Evolutionary conservation across 35 echinoderm and acorn worm genomes (phyloP).

Genomic region (Holothuria glaberrima): DNA sequence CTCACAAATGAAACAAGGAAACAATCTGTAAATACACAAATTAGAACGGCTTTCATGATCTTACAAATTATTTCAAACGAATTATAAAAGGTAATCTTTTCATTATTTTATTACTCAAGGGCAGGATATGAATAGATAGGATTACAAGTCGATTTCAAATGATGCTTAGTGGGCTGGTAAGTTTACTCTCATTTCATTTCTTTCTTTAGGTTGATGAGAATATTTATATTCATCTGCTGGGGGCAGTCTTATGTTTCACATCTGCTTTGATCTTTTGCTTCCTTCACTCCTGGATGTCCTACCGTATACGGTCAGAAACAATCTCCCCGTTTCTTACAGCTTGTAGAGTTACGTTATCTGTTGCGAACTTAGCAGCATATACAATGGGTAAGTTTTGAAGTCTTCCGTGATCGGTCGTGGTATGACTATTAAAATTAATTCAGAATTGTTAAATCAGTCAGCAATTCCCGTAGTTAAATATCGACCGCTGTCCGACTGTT

Average conservation of each 20-base stretch:
- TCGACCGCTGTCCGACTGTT: too few relatives aligned
- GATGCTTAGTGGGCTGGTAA: not conserved
- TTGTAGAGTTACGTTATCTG: not conserved
- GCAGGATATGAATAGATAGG: too few relatives aligned
- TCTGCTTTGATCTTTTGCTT: slow-evolving; percentile 45
- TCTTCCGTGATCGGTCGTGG: not conserved
- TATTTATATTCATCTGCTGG: slow-evolving; percentile 37
- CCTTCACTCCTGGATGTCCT: slow-evolving; percentile 56
- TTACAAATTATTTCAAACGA: too few relatives aligned
- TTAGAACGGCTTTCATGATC: too few relatives aligned
- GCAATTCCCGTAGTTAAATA: too few relatives aligned
- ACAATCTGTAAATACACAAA: too few relatives aligned
- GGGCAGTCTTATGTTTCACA: slow-evolving; percentile 42
- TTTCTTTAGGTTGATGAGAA: slow-evolving; percentile 35
- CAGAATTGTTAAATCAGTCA: too few relatives aligned
- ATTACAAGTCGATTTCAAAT: not conserved
- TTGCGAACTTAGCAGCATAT: not conserved
- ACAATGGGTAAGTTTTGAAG: slow-evolving; percentile 8
- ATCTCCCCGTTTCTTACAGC: not conserved
- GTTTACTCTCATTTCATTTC: not conserved
- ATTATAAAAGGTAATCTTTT: too few relatives aligned
- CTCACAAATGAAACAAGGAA: too few relatives aligned
- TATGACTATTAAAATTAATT: too few relatives aligned
- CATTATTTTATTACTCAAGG: too few relatives aligned
- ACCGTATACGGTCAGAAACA: slow-evolving; percentile 5